These are phyloP conservation scores for Chondrilla cf. caribensis DNA, from an alignment of 37 sponge, comb jelly and placozoan species.

Conservation along the genomic window DNA sequence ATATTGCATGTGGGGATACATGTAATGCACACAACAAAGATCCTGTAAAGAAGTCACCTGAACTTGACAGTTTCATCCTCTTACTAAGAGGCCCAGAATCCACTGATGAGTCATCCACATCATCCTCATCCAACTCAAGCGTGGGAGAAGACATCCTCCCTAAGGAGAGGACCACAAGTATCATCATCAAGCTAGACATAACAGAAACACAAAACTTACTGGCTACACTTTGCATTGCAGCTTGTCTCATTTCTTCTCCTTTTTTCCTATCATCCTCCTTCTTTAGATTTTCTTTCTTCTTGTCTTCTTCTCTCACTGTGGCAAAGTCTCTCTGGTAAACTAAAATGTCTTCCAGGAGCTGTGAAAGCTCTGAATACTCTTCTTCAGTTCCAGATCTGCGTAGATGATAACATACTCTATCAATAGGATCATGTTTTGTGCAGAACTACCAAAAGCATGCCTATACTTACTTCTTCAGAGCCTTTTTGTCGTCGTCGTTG, in stretches of 20 bases:
- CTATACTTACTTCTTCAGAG: neutral
- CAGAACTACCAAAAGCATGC: no score
- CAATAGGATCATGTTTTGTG: neutral
- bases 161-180: neutral
- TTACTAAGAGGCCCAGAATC: no score
- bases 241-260: neutral
- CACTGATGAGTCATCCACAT: neutral
- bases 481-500: neutral
- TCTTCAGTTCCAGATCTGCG: constrained; percentile 9
- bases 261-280: neutral
- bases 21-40: neutral
- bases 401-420: neutral
- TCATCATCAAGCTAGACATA: neutral
- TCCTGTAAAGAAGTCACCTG: neutral
- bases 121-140: neutral
- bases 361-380: neutral
- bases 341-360: neutral
- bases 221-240: neutral
- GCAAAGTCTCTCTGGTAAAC: neutral
- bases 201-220: neutral
- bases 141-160: neutral
- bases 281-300: neutral
- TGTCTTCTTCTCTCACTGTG: neutral
- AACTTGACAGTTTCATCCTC: no score
- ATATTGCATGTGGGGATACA: neutral